Evolutionary conservation across 1,140 invertebrate species (phyloP), one percentile per base, ranked within the genome.

Genomic region (Papilio dardanus): DNA sequence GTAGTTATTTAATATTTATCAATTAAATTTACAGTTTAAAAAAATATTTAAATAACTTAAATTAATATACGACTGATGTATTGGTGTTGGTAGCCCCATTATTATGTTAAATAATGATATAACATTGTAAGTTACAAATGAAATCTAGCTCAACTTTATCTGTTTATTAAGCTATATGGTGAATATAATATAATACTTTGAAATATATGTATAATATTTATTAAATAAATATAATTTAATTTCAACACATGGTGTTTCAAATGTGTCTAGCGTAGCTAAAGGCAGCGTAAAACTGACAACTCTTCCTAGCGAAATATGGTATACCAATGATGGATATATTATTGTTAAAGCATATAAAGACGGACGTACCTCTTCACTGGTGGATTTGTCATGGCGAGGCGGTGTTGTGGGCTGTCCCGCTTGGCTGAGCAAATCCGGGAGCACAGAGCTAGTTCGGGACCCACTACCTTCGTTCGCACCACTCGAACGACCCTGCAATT

Each of bases 401-500:
- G 96, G 96, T 37, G 96, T 96, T 82, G 97, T 96, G 74, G 97
- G 97, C 81, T 96, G 96, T 79, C 96, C 95, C 77, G 97, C 95
- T 94, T 97, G 95, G 86, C 98, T 98, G 65, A 99, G 95, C 76
- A 99, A 95, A 94, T 99, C 98, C 40, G 98, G 98, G 74, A 99
- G 95, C 35, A 99, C 98, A 58, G 97, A 97, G 92, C 97, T 98
- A 74, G 97, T 97, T 76, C 97, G 95, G 21, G 96, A 96, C 79
- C 96, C 95, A 77, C 96, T 95, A 77, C 95, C 95, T 82, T 94
- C 94, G 79, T 94, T 95, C 66, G 93, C 94, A 74, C 94, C 95
- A 85, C 96, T 94, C 88, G 96, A 96, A 94, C 87, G 95, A 76
- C 86, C 89, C 91, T 91, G 81, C 76, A 76, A 68, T 76, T 40